These are phyloP conservation scores for Lamellibrachia luymesi DNA, from an alignment of 1,140 invertebrate species.

Conservation along the genomic window DNA sequence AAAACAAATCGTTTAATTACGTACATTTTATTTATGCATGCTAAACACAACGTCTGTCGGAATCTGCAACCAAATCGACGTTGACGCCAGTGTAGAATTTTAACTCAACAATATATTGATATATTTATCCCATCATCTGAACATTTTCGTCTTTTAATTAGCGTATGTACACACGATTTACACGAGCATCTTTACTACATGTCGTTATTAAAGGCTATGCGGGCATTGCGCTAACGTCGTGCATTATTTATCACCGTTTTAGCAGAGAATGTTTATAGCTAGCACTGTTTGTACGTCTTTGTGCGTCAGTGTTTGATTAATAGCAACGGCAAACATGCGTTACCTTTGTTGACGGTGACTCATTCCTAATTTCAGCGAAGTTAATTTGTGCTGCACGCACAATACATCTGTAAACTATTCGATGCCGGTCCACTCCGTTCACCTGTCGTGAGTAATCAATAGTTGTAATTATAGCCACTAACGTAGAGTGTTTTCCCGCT, in stretches of 20 bases:
- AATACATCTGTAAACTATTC: slow-evolving; percentile 1
- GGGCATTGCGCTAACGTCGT: neutral
- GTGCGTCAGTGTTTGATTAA: neutral
- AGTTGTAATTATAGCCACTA: neutral
- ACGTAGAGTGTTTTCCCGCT: neutral
- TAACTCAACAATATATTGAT: neutral
- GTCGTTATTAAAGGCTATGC: neutral
- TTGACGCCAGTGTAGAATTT: neutral
- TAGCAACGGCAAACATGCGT: neutral
- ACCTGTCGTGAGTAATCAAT: neutral
- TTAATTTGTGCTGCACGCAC: slow-evolving; percentile 4
- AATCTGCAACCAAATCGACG: neutral
- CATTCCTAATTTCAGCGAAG: neutral
- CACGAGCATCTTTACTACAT: neutral
- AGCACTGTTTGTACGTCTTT: neutral
- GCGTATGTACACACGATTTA: neutral
- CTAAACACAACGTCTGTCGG: neutral
- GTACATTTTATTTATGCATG: neutral
- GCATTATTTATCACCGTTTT: neutral
- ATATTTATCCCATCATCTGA: neutral
- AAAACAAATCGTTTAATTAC: neutral
- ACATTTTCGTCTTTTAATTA: neutral
- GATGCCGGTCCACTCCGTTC: neutral
- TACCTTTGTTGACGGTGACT: neutral
- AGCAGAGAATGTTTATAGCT: neutral